phyloP scores from a whole-genome alignment of 2,888 invertebrate genomes.

The Perizoma affinitatum region DNA sequence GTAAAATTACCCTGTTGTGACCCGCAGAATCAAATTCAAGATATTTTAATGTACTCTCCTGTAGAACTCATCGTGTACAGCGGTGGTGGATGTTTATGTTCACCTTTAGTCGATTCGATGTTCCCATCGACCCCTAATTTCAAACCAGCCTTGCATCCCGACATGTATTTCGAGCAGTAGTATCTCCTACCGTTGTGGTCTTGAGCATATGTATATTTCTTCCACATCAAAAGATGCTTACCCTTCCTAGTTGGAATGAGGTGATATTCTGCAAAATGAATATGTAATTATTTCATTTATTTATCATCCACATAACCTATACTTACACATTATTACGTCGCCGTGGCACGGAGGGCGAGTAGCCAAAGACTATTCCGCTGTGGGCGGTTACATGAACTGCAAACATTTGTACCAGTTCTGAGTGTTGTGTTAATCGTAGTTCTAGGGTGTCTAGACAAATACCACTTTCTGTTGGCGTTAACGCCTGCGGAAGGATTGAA shows the following conservation, averaged over 20 bases:
- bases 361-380: no score
- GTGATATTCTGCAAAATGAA: neutral
- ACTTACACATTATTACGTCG: no score
- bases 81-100: slow-evolving; percentile 18
- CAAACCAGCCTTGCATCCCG: slow-evolving; percentile 7
- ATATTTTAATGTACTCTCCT: slow-evolving; percentile 9
- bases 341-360: no score
- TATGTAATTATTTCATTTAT: no score
- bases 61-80: slow-evolving; percentile 2
- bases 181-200: slow-evolving; percentile 37
- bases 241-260: neutral
- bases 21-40: neutral
- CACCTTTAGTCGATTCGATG: slow-evolving; percentile 12
- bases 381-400: no score
- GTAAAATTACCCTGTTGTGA: no score
- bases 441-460: no score
- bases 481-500: no score
- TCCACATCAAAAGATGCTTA: slow-evolving; percentile 35
- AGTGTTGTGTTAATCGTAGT: no score
- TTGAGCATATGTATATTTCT: slow-evolving; percentile 44
- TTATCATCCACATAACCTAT: no score
- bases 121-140: slow-evolving; percentile 12
- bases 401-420: no score
- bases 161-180: slow-evolving; percentile 39
- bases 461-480: no score